A percentile compares a stretch with the other conserved stretches of the same genome.
These are phyloP conservation scores for Dinoponera quadriceps DNA, from an alignment of 1,140 invertebrate species.

Conservation along the genomic window DNA sequence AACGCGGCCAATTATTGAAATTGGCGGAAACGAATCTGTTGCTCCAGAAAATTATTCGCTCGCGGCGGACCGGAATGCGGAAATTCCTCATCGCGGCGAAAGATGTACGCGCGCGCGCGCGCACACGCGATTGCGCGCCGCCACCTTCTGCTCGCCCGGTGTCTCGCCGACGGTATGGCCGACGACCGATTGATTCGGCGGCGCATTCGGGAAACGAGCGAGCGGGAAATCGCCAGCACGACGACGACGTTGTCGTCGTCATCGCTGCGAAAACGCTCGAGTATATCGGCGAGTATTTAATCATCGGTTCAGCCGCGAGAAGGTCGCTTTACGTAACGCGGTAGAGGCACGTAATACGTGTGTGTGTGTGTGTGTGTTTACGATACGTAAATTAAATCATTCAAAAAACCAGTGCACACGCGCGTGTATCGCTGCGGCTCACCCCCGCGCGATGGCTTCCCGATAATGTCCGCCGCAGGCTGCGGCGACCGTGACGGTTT, in stretches of 20 bases:
- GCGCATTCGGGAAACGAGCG: not conserved
- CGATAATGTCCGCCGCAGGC: constrained; percentile 10
- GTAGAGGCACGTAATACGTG: not conserved
- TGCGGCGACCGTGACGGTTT: constrained; percentile 53
- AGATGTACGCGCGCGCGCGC: not conserved
- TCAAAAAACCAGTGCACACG: not conserved
- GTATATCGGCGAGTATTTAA: not conserved
- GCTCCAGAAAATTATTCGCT: constrained; percentile 39
- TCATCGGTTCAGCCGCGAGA: not conserved
- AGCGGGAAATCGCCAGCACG: not conserved
- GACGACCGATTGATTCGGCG: not conserved
- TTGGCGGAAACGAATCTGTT: constrained; percentile 33
- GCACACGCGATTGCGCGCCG: not conserved
- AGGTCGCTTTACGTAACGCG: constrained; percentile 36
- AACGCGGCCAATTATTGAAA: constrained; percentile 46
- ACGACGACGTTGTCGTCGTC: not conserved
- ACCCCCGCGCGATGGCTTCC: constrained; percentile 28
- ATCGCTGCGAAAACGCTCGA: constrained; percentile 13
- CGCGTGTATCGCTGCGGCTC: too few species aligned
- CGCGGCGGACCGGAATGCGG: constrained; percentile 36
- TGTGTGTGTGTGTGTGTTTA: not conserved
- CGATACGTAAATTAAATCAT: constrained; percentile 25
- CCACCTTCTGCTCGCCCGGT: too few species aligned
- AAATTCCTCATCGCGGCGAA: constrained; percentile 26
- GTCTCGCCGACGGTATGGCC: not conserved